Base-by-base conservation (phyloP, 2,113 vertebrate genomes). In the Microcebus lehilahytsara region DNA sequence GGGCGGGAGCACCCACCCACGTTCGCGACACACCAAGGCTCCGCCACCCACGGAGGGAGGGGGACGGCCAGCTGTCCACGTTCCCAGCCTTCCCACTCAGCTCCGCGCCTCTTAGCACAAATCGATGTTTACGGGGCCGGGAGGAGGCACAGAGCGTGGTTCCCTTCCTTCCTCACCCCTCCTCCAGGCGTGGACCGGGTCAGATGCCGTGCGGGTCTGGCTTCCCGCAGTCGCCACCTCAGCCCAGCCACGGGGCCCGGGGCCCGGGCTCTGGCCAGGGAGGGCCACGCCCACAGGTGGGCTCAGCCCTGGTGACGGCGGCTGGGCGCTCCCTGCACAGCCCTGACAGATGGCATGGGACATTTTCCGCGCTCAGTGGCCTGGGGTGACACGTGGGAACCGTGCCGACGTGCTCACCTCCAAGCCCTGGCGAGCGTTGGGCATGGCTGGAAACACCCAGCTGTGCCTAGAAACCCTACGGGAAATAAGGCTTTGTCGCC, bases 331-430 rank as follows among this genome's bases (percentile, higher is more conserved):
- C 40, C 85, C 42, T 77, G 56, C 49, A 66, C 53, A 78, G 11
- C 37, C 53, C 74, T 46, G n/a, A 78, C 40, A n/a, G 60, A 42
- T 1, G 49, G 7, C 19, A 6, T 0, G 42, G 46, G 72, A 51
- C 6, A 1, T 37, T 34, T 46, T 30, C 0, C 14, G 22, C 19
- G 1, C 1, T 0, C 2, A 56, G 58, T 25, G 72, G 79, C 1
- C 56, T 13, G 27, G 7, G 19, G 56, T 17, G 9, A 13, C 5
- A 0, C 7, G 0, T 30, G 14, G n/a, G 79, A 51, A 74, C 6
- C 17, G 0, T 6, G 40, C n/a, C 27, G 6, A 66, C 12, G 0
- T 0, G 40, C n/a, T 91, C 37, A 19, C n/a, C 60, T 51, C 49
- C 27, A 23, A 32, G 11, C 6, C 23, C 2, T 46, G 37, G 58